Evolutionary conservation across 1,140 invertebrate species (phyloP), one percentile per base, ranked within the genome.

Genomic region (Bombus sibiricus): DNA sequence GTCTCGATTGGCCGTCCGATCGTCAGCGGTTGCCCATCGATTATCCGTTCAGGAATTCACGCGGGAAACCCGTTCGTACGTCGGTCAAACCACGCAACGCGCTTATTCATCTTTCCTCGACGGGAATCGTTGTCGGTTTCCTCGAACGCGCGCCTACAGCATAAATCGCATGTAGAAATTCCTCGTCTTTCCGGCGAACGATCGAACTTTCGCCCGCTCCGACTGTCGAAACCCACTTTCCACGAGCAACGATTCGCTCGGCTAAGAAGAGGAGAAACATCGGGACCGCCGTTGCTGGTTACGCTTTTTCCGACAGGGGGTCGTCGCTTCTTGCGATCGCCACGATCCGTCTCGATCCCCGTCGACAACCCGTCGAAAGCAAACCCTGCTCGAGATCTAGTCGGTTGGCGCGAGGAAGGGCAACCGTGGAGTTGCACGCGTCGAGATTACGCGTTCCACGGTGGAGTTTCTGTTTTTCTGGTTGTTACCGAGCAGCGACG

Each of bases 21-120:
- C 82, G 80, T 82, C 62, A 68, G 69, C 83, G 75, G 73, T n/a
- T 71, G 87, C 71, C 74, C 91, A 86, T 90, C 89, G 89, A 92
- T 91, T 91, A 91, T 72, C 82, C 43, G 73, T 77, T 69, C 53
- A 82, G 89, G 84, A 89, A 92, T 92, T 88, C 90, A n/a, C 88
- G 77, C 71, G 86, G 81, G 88, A 85, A 39, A 39, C 37, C 13
- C 18, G 37, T 59, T 62, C 59, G 59, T 76, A 57, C 57, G 64
- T 22, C 47, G 5, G 47, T 0, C 18, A 0, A 53, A 8, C 47
- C 47, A 0, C 47, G 47, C 47, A 8, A 53, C 47, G 47, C 59
- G 62, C 85, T 88, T 85, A 81, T 89, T 68, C 77, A 69, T 85
- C 78, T 57, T 2, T 53, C 47, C 18, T 22, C 18, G 47, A 22